phyloP scores from a whole-genome alignment of 2,113 vertebrate genomes.

The Pluvialis apricaria region DNA sequence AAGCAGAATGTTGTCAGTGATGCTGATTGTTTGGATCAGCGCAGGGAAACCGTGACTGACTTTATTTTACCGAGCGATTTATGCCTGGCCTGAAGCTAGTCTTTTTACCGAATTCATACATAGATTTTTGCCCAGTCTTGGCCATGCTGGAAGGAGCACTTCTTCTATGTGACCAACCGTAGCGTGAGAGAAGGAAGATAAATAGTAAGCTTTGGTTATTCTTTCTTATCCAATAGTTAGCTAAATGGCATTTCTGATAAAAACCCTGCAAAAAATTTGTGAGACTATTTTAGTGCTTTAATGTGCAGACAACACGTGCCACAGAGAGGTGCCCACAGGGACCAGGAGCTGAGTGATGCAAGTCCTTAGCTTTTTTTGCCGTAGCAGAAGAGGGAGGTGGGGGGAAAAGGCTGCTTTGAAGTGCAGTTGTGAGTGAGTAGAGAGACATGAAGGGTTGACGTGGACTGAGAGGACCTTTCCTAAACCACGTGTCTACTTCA shows the following conservation, averaged over 20 bases:
- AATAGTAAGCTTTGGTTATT: not conserved
- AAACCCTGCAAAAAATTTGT: not conserved
- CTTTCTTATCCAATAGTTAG: not conserved
- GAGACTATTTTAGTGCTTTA: not conserved
- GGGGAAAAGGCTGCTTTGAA: not conserved
- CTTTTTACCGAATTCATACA: not conserved
- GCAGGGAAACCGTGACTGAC: not conserved
- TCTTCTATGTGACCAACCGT: fast-evolving
- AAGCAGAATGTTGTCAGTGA: not conserved
- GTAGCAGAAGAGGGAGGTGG: not conserved
- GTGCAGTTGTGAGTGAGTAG: not conserved
- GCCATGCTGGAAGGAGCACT: not conserved
- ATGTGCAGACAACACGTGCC: not conserved
- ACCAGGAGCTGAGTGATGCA: not conserved
- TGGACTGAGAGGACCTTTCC: not conserved
- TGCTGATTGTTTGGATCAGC: not conserved
- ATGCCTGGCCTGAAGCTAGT: not conserved
- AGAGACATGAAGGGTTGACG: not conserved
- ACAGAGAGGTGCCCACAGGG: not conserved
- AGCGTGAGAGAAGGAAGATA: not conserved
- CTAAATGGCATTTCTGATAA: slow-evolving; percentile 31
- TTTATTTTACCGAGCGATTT: not conserved
- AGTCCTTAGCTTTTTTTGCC: not conserved
- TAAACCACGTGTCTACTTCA: fast-evolving
- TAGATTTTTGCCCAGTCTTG: not conserved